Base-by-base conservation (phyloP, 2,113 vertebrate species). In the Gadus chalcogrammus region DNA sequence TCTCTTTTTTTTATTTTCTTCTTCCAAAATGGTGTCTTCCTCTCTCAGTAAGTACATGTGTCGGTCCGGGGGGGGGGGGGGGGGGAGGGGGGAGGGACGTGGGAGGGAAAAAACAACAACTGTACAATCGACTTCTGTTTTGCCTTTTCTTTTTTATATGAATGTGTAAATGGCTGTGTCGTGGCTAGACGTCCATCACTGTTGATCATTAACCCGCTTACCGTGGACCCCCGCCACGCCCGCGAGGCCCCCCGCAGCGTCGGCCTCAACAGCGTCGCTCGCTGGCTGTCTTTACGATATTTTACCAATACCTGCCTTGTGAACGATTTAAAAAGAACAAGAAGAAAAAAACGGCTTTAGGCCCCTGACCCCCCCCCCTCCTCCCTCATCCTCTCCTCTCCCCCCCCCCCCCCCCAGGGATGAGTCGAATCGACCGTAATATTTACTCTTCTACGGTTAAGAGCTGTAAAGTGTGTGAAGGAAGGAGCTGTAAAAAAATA, bases 71-170 rank as follows among this genome's bases (percentile, higher is more conserved):
- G 42, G 42, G 42, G 8, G 11, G 13, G 38, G 38, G 38, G 38
- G 38, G 24, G n/a, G n/a, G n/a, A n/a, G n/a, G n/a, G n/a, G n/a
- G n/a, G n/a, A n/a, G n/a, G n/a, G n/a, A n/a, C n/a, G n/a, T n/a
- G n/a, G n/a, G n/a, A n/a, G n/a, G n/a, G n/a, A n/a, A n/a, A n/a
- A n/a, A n/a, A n/a, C n/a, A 88, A 84, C 85, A 85, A 88, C 79
- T 86, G 85, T 87, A 82, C 85, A 85, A 88, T 90, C 87, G 80
- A 75, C 62, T 85, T 86, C 78, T 61, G 76, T 90, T 90, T 80
- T 84, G 82, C 82, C 82, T 88, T 87, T 52, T 82, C 80, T 79
- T 35, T 9, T 15, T 56, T 61, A 82, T 85, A 83, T 79, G 83
- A 76, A 61, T 69, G 81, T 88, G 79, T 83, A 68, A 81, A 68